These are phyloP conservation scores for Gallinago undulata DNA, from an alignment of 2,113 vertebrate species.

Conservation along the genomic window DNA sequence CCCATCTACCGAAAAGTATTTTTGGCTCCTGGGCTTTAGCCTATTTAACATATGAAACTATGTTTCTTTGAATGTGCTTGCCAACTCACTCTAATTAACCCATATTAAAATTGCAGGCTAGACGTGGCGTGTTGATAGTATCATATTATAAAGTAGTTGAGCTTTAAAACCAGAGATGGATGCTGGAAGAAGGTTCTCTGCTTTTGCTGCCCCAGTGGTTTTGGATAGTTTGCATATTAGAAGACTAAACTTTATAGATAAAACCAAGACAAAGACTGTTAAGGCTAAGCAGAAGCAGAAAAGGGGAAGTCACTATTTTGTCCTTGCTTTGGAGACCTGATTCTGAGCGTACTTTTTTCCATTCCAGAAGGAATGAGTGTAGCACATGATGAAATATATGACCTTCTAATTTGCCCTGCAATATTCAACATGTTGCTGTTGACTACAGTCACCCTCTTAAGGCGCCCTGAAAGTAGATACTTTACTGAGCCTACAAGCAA, in stretches of 20 bases:
- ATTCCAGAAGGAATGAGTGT: background rate
- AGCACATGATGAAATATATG: background rate
- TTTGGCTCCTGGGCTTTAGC: background rate
- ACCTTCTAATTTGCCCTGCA: background rate
- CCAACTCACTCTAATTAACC: slow-evolving; percentile 4
- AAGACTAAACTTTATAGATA: background rate
- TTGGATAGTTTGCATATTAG: background rate
- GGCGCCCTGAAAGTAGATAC: background rate
- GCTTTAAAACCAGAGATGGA: background rate
- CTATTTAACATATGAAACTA: background rate
- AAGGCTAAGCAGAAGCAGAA: background rate
- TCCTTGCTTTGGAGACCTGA: background rate
- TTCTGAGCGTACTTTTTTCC: background rate
- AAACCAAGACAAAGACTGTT: background rate
- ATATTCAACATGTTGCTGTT: background rate
- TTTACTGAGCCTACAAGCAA: background rate
- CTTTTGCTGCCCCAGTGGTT: background rate
- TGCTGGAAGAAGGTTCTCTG: background rate
- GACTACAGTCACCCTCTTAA: background rate
- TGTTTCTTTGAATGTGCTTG: slow-evolving; percentile 12
- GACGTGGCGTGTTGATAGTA: accelerated
- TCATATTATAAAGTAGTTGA: background rate
- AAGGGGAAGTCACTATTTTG: background rate
- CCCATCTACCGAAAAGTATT: background rate
- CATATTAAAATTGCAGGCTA: background rate